phyloP scores from a whole-genome alignment of 2,113 vertebrate species.

The Calidris pugnax region DNA sequence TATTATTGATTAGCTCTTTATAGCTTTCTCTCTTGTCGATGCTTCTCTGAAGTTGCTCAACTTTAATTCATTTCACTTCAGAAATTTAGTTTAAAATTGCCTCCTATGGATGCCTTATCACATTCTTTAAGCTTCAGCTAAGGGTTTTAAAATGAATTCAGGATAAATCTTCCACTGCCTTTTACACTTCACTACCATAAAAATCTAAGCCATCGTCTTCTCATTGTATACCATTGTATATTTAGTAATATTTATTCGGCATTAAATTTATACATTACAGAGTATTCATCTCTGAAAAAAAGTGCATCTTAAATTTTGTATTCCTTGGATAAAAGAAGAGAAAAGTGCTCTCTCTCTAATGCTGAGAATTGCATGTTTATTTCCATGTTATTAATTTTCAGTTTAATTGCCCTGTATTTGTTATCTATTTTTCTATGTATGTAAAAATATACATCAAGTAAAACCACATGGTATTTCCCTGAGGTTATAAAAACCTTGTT shows the following conservation, averaged over 20 bases:
- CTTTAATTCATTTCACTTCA: background rate
- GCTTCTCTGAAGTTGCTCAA: background rate
- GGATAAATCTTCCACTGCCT: background rate
- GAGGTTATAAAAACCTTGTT: background rate
- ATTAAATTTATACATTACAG: background rate
- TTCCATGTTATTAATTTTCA: background rate
- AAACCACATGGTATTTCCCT: background rate
- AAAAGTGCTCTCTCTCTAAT: background rate
- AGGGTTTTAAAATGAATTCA: background rate
- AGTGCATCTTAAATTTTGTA: background rate
- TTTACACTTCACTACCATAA: background rate
- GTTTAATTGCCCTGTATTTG: background rate
- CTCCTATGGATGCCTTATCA: background rate
- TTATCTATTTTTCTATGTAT: background rate
- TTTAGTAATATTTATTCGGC: background rate
- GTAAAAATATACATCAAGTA: background rate
- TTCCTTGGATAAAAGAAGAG: background rate
- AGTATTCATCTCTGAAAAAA: background rate
- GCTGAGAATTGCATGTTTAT: background rate
- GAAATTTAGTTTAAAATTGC: background rate
- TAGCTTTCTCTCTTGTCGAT: background rate
- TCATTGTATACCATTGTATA: background rate
- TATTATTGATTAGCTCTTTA: background rate
- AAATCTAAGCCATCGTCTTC: background rate
- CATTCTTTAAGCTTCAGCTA: background rate